Evolutionary conservation across 1,140 invertebrate genomes (phyloP), one percentile per base, ranked within the genome.

Genomic region (Drosophila aff.): DNA sequence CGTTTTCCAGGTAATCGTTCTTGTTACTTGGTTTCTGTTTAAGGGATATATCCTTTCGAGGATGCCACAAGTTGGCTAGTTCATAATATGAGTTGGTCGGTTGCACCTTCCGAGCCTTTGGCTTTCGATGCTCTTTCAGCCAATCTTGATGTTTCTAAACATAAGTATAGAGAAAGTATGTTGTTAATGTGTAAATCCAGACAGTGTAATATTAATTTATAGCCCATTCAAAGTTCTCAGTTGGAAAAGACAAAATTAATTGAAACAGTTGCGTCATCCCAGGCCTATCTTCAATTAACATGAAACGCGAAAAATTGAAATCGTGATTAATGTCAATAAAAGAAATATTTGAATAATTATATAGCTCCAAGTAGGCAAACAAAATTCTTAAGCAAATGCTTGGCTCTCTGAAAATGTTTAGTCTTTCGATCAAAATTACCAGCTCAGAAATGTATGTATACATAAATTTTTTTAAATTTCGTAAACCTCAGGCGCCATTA

Each of bases 141-240:
- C 92, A 92, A 28, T 92, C 90, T 81, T 92, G 76, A 72, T 92
- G 92, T 90, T 91, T 92, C 92, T 92, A 40, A 7, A 69, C 38
- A n/a, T 2, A 57, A 53, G 46, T 15, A 47, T 23, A 15, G 9
- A 3, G 47, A 10, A 49, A 28, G 23, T n/a, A 28, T 28, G 16
- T 28, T 10, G 16, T 61, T 60, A 41, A n/a, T 61, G 4, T 28
- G 36, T 28, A 64, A 57, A 55, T 55, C 52, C 52, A 38, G 13
- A 16, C 36, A 26, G 15, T 57, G 23, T 18, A 44, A 65, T 33
- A 33, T 38, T 13, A 33, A 36, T 38, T 28, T 44, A 36, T n/a
- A 36, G 4, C 8, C 36, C 21, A 40, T 57, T 38, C 16, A 40
- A 26, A n/a, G 9, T n/a, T 41, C 18, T 23, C 26, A 21, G 26